Percentiles rank a stretch among this genome's conserved stretches.
Conservation (phyloP, 2,797 vertebrate genomes). For the Acropternis orthonyx region DNA sequence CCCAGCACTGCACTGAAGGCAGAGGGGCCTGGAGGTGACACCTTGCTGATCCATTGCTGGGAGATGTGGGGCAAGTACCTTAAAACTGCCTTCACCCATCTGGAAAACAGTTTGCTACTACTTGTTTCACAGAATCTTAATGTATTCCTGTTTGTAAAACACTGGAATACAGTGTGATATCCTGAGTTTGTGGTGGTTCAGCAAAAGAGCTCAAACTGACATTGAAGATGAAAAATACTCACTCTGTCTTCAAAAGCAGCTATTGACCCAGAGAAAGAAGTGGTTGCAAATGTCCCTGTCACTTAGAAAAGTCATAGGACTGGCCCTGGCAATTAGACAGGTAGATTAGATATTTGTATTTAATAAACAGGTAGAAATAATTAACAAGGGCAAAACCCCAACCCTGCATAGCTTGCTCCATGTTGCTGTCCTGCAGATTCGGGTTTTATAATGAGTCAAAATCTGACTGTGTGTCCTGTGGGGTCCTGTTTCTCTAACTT, state of each 20-base stretch:
- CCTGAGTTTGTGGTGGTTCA: background rate
- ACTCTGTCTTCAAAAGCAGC: background rate
- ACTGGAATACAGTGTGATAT: background rate
- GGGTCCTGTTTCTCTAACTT: background rate
- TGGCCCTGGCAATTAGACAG: background rate
- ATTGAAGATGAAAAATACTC: background rate
- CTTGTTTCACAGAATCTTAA: background rate
- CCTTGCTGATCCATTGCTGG: rapidly evolving
- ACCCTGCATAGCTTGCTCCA: rapidly evolving
- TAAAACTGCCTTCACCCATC: background rate
- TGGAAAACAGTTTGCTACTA: background rate
- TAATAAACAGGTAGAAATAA: background rate
- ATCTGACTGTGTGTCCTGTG: rapidly evolving
- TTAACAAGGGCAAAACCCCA: too few species aligned
- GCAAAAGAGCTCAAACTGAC: background rate
- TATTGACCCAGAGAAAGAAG: background rate
- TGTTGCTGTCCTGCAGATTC: rapidly evolving
- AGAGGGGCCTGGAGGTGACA: background rate
- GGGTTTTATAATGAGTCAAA: rapidly evolving
- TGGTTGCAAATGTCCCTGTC: background rate
- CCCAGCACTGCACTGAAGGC: background rate
- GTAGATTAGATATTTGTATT: background rate
- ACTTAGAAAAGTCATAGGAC: background rate
- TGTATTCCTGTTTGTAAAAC: background rate
- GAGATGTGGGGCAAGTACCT: background rate